These are phyloP conservation scores for Cheilosia scutellata DNA, from an alignment of 2,888 invertebrate genomes.

Conservation along the genomic window DNA sequence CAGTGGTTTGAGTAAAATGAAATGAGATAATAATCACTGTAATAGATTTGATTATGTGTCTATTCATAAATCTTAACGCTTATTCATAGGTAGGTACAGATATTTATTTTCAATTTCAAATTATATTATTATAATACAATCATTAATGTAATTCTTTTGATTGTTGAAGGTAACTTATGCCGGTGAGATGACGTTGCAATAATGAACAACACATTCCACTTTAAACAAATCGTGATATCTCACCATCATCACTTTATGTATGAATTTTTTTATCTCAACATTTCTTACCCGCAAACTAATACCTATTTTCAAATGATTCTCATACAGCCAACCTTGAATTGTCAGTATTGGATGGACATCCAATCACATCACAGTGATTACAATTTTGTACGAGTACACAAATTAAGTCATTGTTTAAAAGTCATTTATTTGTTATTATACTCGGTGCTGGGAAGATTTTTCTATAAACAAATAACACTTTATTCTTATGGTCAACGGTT, in stretches of 20 bases:
- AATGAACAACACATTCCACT: constrained; percentile 38
- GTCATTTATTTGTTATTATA: neutral
- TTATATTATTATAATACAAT: neutral
- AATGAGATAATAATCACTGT: neutral
- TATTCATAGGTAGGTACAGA: too few relatives aligned
- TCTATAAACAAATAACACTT: neutral
- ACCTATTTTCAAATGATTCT: constrained; percentile 14
- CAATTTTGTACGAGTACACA: neutral
- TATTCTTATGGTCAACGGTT: neutral
- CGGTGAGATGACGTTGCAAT: neutral
- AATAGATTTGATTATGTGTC: too few relatives aligned
- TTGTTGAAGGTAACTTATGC: neutral
- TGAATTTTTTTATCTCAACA: constrained; percentile 2
- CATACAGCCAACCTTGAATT: constrained; percentile 27
- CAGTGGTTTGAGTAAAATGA: too few relatives aligned
- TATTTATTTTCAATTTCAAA: neutral
- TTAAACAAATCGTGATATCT: constrained; percentile 31
- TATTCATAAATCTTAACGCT: too few relatives aligned
- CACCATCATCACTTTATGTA: neutral
- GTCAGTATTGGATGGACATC: constrained; percentile 1
- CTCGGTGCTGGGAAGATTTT: neutral
- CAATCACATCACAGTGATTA: constrained; percentile 7
- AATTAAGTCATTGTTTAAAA: constrained; percentile 31
- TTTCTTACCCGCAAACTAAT: constrained; percentile 1
- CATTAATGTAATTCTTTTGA: neutral